These are phyloP conservation scores for Holothuria scabra DNA, from an alignment of 53 echinoderm and acorn worm genomes.

Conservation along the genomic window DNA sequence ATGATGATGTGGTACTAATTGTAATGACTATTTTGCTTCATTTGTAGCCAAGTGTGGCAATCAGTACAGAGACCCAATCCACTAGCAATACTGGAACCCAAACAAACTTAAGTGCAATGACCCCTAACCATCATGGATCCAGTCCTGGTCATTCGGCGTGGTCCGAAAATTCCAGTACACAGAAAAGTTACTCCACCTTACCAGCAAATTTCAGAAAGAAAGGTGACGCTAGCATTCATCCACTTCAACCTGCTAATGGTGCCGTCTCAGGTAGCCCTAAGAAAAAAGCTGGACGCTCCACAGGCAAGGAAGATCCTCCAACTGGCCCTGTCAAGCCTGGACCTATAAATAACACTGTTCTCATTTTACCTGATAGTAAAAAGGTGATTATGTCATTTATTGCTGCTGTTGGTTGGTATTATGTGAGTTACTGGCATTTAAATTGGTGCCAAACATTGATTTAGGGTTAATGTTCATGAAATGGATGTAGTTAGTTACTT, in stretches of 20 bases:
- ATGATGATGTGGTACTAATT: too few relatives aligned
- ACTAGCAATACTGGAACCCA: slow-evolving; percentile 43
- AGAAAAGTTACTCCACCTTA: slow-evolving; percentile 6
- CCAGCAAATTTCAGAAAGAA: slow-evolving; percentile 43
- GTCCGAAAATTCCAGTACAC: not conserved
- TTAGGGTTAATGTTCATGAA: too few relatives aligned
- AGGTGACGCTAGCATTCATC: slow-evolving; percentile 37
- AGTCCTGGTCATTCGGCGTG: slow-evolving; percentile 25
- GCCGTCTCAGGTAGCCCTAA: slow-evolving; percentile 53
- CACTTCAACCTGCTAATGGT: slow-evolving; percentile 24
- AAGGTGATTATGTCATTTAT: slow-evolving; percentile 62
- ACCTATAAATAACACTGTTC: slow-evolving; percentile 83
- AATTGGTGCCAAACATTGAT: not conserved
- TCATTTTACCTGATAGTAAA: slow-evolving; percentile 81
- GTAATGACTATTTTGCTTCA: not conserved
- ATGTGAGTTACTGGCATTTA: not conserved
- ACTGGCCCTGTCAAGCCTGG: slow-evolving; percentile 77
- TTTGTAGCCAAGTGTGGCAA: slow-evolving; percentile 52
- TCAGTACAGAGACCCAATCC: not conserved
- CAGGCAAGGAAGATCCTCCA: slow-evolving; percentile 10
- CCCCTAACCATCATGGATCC: slow-evolving; percentile 57
- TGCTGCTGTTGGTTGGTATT: not conserved
- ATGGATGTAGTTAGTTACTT: too few relatives aligned
- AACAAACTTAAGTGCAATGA: slow-evolving; percentile 46
- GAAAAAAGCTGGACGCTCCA: not conserved